A percentile compares a stretch with the other conserved stretches of the same genome.
These are phyloP conservation scores for Lordiphosa collinella DNA, from an alignment of 1,140 invertebrate species.

Conservation along the genomic window DNA sequence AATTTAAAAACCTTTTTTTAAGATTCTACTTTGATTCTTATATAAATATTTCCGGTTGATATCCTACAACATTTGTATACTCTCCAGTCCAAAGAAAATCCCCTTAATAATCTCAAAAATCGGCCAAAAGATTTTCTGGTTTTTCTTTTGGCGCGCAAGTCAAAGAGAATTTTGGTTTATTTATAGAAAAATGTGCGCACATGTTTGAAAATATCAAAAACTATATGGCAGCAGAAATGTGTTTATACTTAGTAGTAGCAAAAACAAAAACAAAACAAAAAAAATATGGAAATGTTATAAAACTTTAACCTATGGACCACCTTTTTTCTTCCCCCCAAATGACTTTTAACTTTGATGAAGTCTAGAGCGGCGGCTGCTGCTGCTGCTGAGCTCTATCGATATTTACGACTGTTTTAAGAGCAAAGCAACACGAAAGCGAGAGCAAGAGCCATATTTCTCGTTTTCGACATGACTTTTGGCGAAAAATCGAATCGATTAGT, in stretches of 20 bases:
- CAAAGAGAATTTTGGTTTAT: slow-evolving; percentile 39
- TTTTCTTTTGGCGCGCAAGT: slow-evolving; percentile 5
- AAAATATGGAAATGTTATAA: slow-evolving; percentile 7
- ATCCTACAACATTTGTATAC: too few species aligned
- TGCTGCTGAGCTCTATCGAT: slow-evolving; percentile 15
- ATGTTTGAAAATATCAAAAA: slow-evolving; percentile 71
- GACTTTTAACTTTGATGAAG: too few species aligned
- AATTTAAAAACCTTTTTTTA: too few species aligned
- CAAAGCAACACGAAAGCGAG: not conserved
- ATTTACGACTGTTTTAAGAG: slow-evolving; percentile 46
- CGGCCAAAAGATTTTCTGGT: slow-evolving; percentile 10
- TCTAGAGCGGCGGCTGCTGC: too few species aligned
- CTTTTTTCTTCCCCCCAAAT: too few species aligned
- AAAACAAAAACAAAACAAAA: slow-evolving; percentile 11
- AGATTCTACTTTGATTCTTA: too few species aligned
- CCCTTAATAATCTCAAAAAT: slow-evolving; percentile 1
- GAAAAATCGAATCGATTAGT: slow-evolving; percentile 76
- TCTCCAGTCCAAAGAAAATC: not conserved
- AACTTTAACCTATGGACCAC: too few species aligned
- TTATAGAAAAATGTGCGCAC: slow-evolving; percentile 63
- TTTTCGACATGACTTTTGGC: slow-evolving; percentile 62
- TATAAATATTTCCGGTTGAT: too few species aligned
- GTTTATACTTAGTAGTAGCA: slow-evolving; percentile 22
- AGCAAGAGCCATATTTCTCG: slow-evolving; percentile 11
- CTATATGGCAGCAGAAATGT: slow-evolving; percentile 10